Evolutionary conservation across 1,140 invertebrate species (phyloP).

Genomic region (Ooceraea biroi): DNA sequence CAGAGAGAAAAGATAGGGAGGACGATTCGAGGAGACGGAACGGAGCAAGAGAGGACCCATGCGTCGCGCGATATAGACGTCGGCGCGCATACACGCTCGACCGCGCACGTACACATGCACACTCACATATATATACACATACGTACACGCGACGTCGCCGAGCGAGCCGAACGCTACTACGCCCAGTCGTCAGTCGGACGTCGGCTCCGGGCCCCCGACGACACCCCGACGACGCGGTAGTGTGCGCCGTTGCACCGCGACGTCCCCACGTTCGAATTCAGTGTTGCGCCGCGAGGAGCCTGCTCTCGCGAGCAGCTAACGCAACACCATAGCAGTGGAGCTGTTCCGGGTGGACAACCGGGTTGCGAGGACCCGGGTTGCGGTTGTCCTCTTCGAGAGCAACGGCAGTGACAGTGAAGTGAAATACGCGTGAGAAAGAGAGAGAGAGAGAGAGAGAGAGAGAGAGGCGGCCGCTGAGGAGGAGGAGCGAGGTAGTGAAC

Average conservation of each 20-base stretch:
- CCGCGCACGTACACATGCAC: conserved; percentile 12
- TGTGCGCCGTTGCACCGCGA: not conserved
- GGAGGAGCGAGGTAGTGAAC: not conserved
- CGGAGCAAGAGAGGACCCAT: conserved; percentile 7
- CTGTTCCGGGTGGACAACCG: conserved; percentile 9
- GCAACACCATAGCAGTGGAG: too few species aligned
- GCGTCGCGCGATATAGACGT: conserved; percentile 46
- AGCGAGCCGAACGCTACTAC: conserved; percentile 49
- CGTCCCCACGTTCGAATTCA: conserved; percentile 39
- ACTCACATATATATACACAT: not conserved
- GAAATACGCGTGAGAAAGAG: conserved; percentile 17
- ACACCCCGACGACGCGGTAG: conserved; percentile 24
- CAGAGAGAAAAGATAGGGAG: not conserved
- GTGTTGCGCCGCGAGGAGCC: not conserved
- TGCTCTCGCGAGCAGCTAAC: not conserved
- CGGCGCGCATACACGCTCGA: conserved; percentile 2
- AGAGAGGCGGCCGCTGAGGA: not conserved
- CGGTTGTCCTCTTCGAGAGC: not conserved
- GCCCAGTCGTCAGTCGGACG: conserved; percentile 57
- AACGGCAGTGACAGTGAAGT: conserved; percentile 62
- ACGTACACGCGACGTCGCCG: not conserved
- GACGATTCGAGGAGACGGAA: conserved; percentile 18
- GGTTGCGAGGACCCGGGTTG: conserved; percentile 25
- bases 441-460: conserved; percentile 11
- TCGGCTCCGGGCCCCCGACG: conserved; percentile 45